These are phyloP conservation scores for Phrynocephalus guinanensis DNA, from an alignment of 2,797 vertebrate genomes.

Conservation along the genomic window DNA sequence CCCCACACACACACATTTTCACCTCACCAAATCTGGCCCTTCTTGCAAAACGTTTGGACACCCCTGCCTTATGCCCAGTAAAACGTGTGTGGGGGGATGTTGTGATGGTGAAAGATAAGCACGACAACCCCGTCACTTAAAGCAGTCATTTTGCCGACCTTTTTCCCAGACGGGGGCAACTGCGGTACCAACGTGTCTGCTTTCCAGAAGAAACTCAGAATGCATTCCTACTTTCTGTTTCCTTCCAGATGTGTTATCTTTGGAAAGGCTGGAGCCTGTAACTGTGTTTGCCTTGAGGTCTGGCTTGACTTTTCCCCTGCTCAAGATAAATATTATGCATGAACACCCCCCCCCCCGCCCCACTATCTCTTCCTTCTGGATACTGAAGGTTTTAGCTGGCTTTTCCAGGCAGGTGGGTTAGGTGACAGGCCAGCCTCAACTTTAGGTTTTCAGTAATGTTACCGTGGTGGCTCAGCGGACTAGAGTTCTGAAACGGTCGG, in stretches of 20 bases:
- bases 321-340: slow-evolving; percentile 1
- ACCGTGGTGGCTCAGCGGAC: no score
- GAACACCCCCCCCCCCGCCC: neutral
- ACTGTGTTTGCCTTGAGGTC: slow-evolving; percentile 13
- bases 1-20: no score
- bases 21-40: no score
- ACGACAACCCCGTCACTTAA: neutral
- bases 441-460: neutral
- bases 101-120: no score
- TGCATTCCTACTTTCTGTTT: neutral
- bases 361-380: neutral
- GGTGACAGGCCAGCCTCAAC: no score
- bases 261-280: slow-evolving; percentile 6
- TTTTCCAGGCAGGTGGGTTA: neutral
- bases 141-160: no score
- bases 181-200: neutral
- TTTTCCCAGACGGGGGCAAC: neutral
- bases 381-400: neutral
- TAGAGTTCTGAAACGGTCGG: no score
- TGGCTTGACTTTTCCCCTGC: neutral
- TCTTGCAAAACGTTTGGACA: no score
- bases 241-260: slow-evolving; percentile 11
- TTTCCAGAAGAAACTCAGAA: slow-evolving; percentile 15
- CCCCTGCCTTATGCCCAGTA: no score
- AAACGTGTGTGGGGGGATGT: neutral